Evolutionary conservation across 2,888 invertebrate genomes (phyloP), one percentile per base, ranked within the genome.

Genomic region (Aquatica leii): DNA sequence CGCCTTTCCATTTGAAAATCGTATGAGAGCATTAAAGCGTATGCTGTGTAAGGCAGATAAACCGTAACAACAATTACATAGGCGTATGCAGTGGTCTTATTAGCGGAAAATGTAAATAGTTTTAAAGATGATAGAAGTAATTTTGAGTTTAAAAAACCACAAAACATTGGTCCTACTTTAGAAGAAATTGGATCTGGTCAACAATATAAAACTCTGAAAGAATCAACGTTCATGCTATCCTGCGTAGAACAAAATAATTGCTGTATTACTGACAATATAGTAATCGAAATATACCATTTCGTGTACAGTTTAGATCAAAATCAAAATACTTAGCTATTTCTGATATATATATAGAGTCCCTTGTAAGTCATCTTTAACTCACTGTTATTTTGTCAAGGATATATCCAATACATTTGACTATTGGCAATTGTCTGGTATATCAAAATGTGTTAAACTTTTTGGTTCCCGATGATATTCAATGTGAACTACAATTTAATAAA

Each of bases 1-100:
- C n/a, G 46, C 62, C 11, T 56, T 56, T 34, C 52, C 34, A 31
- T 62, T 62, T 43, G 62, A 57, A 43, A 62, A 51, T 51, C 49
- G 15, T 31, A 53, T 53, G 48, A 21, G 31, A 53, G 14, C 3
- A 40, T 51, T 35, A 41, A 37, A 43, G 31, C 31, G 9, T 31
- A 31, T 31, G 5, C 31, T n/a, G n/a, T n/a, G 31, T 31, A 31
- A 31, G 31, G 31, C 31, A 31, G 31, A 31, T 31, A 31, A 31
- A 9, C 31, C 4, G 31, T 31, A 6, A 31, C 31, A 31, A 31
- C 31, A 31, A 31, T 31, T 31, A 31, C 31, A 31, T 31, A 31
- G 31, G 5, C 31, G 9, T 31, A 31, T 31, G 9, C 9, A 31
- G 31, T 6, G 9, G 5, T 31, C 31, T 31, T 31, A 31, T 31